These are phyloP conservation scores for Percopsis omiscomaycus DNA, from an alignment of 2,797 vertebrate species.

Conservation along the genomic window DNA sequence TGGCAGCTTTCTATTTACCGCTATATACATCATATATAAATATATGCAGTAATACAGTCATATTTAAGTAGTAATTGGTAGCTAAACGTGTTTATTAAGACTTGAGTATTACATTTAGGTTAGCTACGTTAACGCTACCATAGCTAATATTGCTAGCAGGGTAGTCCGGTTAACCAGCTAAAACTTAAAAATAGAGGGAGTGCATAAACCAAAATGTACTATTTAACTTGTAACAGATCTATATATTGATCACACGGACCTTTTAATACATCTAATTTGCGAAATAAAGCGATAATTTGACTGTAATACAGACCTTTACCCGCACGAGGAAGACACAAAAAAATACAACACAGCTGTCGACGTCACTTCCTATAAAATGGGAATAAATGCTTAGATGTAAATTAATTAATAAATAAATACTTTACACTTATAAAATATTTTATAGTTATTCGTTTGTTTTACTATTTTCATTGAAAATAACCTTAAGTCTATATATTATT, in stretches of 20 bases:
- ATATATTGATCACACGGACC: too few relatives aligned
- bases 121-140: background rate
- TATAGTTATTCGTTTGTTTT: too few relatives aligned
- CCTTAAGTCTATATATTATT: too few relatives aligned
- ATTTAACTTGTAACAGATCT: too few relatives aligned
- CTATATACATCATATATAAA: too few relatives aligned
- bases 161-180: slow-evolving; percentile 16
- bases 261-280: too few relatives aligned
- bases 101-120: background rate
- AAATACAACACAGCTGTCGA: background rate
- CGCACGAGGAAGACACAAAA: slow-evolving; percentile 39
- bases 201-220: too few relatives aligned
- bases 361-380: slow-evolving; percentile 49
- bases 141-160: slow-evolving; percentile 25
- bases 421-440: background rate
- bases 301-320: slow-evolving; percentile 47
- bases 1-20: too few relatives aligned
- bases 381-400: background rate
- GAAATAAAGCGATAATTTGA: background rate
- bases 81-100: background rate
- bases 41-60: too few relatives aligned
- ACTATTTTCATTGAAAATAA: too few relatives aligned
- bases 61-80: too few relatives aligned
- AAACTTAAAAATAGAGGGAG: too few relatives aligned
- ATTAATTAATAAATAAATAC: background rate